A percentile compares a stretch with the other conserved stretches of the same genome.
Evolutionary conservation across 2,113 vertebrate species (phyloP).

Genomic region (Pteronura brasiliensis): DNA sequence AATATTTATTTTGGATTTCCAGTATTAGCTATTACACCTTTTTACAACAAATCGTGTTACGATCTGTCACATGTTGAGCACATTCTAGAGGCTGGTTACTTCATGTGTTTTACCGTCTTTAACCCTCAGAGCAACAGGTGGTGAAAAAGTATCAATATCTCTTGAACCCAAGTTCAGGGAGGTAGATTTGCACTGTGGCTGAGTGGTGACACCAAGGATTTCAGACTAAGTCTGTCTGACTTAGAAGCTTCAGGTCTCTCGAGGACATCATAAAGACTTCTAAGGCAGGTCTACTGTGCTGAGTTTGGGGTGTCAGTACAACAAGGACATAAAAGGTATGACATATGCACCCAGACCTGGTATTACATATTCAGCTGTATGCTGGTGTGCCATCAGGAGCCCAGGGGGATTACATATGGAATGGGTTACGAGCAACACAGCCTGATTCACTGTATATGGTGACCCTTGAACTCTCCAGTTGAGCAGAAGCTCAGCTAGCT

Average conservation of each 20-base stretch:
- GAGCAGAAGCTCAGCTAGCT: background rate
- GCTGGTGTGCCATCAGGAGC: too few relatives aligned
- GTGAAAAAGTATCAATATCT: background rate
- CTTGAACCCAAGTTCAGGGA: background rate
- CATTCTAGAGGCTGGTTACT: background rate
- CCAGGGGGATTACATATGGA: background rate
- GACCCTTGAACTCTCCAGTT: background rate
- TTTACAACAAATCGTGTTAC: background rate
- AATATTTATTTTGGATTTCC: background rate
- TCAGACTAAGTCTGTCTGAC: background rate
- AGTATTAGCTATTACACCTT: background rate
- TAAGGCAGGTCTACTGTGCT: background rate
- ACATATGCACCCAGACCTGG: background rate
- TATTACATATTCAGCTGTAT: accelerated
- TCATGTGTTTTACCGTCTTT: background rate
- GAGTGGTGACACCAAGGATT: too few relatives aligned
- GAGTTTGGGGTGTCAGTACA: background rate
- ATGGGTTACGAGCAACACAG: accelerated
- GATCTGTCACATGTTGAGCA: background rate
- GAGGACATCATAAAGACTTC: background rate
- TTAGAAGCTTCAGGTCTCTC: background rate
- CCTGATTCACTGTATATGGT: accelerated
- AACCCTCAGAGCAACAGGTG: background rate
- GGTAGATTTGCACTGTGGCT: background rate
- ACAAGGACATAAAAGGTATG: background rate